Conservation (phyloP, 2,797 vertebrate species). For the Melanotaenia parkinsoni region DNA sequence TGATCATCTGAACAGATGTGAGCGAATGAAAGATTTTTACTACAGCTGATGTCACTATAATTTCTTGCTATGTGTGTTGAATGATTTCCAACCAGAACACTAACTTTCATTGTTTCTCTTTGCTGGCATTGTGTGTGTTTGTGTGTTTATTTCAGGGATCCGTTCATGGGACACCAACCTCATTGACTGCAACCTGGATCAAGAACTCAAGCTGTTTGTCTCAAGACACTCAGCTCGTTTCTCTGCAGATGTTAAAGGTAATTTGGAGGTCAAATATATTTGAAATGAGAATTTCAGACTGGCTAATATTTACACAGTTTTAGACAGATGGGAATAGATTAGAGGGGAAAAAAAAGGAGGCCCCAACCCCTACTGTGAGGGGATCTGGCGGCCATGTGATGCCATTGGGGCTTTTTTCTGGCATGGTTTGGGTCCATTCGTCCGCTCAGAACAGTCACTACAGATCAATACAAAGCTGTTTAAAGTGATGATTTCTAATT, state of each 20-base stretch:
- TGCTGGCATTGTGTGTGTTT: constrained; percentile 25
- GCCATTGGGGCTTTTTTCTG: constrained; percentile 3
- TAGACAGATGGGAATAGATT: constrained; percentile 8
- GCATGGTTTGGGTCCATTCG: constrained; percentile 3
- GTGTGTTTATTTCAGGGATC: constrained; percentile 86
- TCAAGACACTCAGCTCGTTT: constrained; percentile 97
- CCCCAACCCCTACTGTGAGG: not conserved
- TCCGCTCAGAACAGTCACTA: not conserved
- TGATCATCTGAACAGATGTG: constrained; percentile 2
- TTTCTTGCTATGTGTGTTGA: constrained; percentile 18
- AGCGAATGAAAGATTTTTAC: constrained; percentile 11
- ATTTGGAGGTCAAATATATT: constrained; percentile 50
- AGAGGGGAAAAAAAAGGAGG: not conserved
- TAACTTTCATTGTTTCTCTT: not conserved
- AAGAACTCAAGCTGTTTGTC: constrained; percentile 97
- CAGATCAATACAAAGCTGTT: constrained; percentile 9
- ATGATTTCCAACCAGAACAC: not conserved
- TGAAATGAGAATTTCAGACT: not conserved
- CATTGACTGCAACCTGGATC: constrained; percentile 96
- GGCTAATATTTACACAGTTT: not conserved
- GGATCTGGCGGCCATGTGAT: not conserved
- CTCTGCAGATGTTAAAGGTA: constrained; percentile 96
- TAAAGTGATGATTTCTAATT: constrained; percentile 4
- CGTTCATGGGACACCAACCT: constrained; percentile 98
- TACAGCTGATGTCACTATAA: constrained; percentile 17